Conservation (phyloP, 2,888 invertebrate genomes). For the Ischnus inquisitorius region DNA sequence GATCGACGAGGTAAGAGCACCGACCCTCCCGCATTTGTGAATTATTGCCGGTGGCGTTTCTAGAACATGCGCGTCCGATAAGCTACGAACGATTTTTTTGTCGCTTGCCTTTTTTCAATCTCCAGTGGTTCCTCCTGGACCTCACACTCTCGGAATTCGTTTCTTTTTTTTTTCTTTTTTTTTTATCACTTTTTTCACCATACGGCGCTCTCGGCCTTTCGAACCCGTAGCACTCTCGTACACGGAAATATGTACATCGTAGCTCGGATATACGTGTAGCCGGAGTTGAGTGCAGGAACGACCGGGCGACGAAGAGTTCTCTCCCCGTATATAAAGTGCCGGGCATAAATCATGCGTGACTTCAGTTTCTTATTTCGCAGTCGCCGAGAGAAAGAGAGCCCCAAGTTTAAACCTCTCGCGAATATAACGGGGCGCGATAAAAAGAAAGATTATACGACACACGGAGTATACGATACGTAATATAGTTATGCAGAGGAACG, state of each 20-base stretch:
- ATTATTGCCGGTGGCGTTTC: constrained; percentile 78
- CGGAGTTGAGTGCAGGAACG: constrained; percentile 39
- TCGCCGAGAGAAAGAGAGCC: constrained; percentile 9
- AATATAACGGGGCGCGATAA: constrained; percentile 35
- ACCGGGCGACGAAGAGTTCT: constrained; percentile 30
- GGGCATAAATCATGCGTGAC: constrained; percentile 74
- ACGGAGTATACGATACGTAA: background rate
- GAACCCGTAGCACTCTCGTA: constrained; percentile 2
- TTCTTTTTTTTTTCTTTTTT: constrained; percentile 37
- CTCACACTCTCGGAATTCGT: constrained; percentile 26
- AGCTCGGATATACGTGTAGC: background rate
- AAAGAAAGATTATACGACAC: constrained; percentile 51
- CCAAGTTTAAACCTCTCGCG: constrained; percentile 29
- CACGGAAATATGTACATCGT: background rate
- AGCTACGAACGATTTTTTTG: constrained; percentile 11
- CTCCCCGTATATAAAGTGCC: constrained; percentile 57
- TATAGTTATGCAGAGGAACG: background rate
- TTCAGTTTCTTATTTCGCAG: constrained; percentile 67
- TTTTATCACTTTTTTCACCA: background rate
- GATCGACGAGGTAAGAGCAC: constrained; percentile 75
- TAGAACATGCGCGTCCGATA: constrained; percentile 74
- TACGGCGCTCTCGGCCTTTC: constrained; percentile 29
- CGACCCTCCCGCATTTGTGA: constrained; percentile 73
- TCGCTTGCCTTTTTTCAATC: constrained; percentile 33
- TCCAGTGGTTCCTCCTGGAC: constrained; percentile 14